These are phyloP conservation scores for Kryptolebias ocellatus DNA, from an alignment of 2,797 vertebrate genomes.

Conservation along the genomic window DNA sequence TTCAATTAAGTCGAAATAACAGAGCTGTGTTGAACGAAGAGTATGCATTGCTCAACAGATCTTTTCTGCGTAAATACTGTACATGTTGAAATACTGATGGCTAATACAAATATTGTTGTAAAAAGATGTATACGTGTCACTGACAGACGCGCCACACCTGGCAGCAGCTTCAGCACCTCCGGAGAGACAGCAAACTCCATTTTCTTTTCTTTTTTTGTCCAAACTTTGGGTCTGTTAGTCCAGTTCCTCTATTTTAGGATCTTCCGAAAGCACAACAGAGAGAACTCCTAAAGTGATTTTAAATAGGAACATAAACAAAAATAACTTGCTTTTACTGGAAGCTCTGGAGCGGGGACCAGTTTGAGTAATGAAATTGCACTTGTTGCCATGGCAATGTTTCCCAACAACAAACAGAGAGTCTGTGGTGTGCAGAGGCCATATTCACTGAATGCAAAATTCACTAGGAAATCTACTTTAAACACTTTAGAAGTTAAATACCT, in stretches of 20 bases:
- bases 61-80: conserved; percentile 4
- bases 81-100: conserved; percentile 25
- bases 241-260: no score
- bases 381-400: conserved; percentile 26
- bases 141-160: conserved; percentile 20
- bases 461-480: not conserved
- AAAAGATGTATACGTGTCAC: conserved; percentile 8
- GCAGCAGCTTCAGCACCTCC: conserved; percentile 1
- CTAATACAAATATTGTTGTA: conserved; percentile 18
- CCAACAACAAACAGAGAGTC: conserved; percentile 3
- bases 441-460: not conserved
- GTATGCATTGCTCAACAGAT: conserved; percentile 10
- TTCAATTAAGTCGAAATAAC: conserved; percentile 12
- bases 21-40: conserved; percentile 11
- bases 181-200: not conserved
- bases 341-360: no score
- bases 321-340: no score
- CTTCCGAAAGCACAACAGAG: not conserved
- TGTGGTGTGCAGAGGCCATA: not conserved
- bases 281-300: not conserved
- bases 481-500: no score
- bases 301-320: no score
- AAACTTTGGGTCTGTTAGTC: no score
- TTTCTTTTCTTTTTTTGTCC: conserved; percentile 8
- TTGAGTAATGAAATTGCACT: conserved; percentile 15